These are phyloP conservation scores for Enteromius mattozi DNA, from an alignment of 2,797 vertebrate genomes.

Conservation along the genomic window DNA sequence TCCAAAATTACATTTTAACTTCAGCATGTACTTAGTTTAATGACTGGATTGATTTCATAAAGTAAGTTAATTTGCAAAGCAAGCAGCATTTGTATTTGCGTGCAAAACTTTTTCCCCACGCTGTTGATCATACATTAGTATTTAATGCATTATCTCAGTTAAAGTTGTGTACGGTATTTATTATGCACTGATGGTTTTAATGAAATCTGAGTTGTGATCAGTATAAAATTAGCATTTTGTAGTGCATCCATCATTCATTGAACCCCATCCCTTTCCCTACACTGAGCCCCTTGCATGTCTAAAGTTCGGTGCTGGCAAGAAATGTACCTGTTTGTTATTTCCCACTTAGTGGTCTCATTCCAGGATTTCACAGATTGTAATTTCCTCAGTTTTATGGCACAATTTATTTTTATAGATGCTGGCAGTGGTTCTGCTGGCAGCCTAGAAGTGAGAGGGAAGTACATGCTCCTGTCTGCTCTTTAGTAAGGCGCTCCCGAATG, in stretches of 20 bases:
- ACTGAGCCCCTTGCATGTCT: constrained; percentile 15
- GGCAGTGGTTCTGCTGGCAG: constrained; percentile 59
- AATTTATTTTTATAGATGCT: constrained; percentile 68
- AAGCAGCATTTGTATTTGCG: constrained; percentile 10
- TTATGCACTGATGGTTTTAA: neutral
- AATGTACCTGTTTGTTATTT: constrained; percentile 64
- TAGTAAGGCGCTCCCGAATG: constrained; percentile 40
- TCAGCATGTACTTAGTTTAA: constrained; percentile 22
- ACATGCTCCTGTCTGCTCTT: constrained; percentile 53
- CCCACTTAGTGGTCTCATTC: constrained; percentile 63
- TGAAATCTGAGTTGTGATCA: constrained; percentile 11
- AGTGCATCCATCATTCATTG: neutral
- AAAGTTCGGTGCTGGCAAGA: constrained; percentile 49
- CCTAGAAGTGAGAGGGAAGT: constrained; percentile 50
- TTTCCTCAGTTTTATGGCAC: constrained; percentile 66
- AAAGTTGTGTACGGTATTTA: neutral
- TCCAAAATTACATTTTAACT: neutral
- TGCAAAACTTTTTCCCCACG: neutral
- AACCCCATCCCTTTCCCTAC: neutral
- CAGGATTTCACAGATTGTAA: constrained; percentile 67
- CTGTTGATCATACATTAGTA: neutral
- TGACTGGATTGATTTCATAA: neutral
- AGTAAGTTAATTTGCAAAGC: constrained; percentile 7
- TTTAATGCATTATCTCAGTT: neutral
- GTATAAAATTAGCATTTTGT: neutral